Conservation (phyloP, 2,888 invertebrate genomes). For the Ecliptopera silaceata region DNA sequence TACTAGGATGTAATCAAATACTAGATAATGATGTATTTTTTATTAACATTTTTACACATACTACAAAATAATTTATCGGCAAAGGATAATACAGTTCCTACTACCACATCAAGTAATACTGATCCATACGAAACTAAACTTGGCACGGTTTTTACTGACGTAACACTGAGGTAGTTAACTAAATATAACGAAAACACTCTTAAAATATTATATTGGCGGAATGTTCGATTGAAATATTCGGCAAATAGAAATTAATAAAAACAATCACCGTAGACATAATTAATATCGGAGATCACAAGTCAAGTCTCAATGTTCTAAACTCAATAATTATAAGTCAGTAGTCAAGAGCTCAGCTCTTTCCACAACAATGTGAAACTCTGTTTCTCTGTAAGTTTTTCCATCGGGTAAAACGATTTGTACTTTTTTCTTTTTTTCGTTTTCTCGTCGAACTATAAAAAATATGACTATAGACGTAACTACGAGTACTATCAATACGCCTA, state of each 20-base stretch:
- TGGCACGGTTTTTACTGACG: slow-evolving; percentile 59
- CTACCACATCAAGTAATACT: slow-evolving; percentile 60
- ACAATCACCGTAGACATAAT: slow-evolving; percentile 28
- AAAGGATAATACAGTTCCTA: slow-evolving; percentile 33
- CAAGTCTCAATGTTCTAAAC: slow-evolving; percentile 9
- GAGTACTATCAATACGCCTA: slow-evolving; percentile 73
- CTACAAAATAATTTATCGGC: slow-evolving; percentile 42
- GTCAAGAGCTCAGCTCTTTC: slow-evolving; percentile 92
- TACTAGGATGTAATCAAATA: slow-evolving; percentile 35
- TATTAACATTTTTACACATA: slow-evolving; percentile 37
- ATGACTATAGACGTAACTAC: slow-evolving; percentile 74
- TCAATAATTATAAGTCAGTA: slow-evolving; percentile 85
- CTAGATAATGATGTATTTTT: slow-evolving; percentile 36
- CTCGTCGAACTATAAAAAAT: slow-evolving; percentile 70
- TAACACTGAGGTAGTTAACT: slow-evolving; percentile 58
- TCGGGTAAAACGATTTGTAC: slow-evolving; percentile 90
- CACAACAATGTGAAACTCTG: slow-evolving; percentile 93
- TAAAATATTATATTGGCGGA: slow-evolving; percentile 30
- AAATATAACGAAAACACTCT: slow-evolving; percentile 33
- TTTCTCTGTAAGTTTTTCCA: slow-evolving; percentile 91
- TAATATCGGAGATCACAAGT: slow-evolving; percentile 42
- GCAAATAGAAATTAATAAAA: slow-evolving; percentile 5
- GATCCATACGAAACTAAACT: slow-evolving; percentile 54
- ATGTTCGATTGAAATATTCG: slow-evolving; percentile 37
- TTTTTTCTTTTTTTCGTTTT: slow-evolving; percentile 83